Conservation (phyloP, 53 echinoderm and acorn worm species). For the Crossaster papposus region DNA sequence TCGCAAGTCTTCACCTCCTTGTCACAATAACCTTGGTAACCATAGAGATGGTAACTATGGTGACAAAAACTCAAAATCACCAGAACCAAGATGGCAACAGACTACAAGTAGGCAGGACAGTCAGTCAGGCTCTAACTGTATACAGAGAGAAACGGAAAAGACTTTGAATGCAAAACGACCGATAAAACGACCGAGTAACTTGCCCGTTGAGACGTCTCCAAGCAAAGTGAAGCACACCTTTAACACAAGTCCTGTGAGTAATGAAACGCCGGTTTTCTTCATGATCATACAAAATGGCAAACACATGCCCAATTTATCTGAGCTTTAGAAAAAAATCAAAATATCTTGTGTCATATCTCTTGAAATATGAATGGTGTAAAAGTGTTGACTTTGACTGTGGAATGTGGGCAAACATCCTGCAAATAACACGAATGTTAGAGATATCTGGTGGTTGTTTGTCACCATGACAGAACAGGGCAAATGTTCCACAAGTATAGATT, state of each 20-base stretch:
- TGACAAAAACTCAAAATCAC: not conserved
- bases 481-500: not conserved
- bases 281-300: not conserved
- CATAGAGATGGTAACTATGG: not conserved
- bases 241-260: conserved; percentile 19
- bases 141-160: not conserved
- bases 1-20: not conserved
- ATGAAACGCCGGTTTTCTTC: not conserved
- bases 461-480: too few species aligned
- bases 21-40: not conserved
- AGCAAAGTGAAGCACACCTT: not conserved
- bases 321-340: too few species aligned
- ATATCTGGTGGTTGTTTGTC: too few species aligned
- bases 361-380: too few species aligned
- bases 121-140: not conserved
- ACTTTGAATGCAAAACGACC: not conserved
- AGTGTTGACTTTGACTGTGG: too few species aligned
- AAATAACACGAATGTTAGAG: too few species aligned
- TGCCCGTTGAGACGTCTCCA: conserved; percentile 11
- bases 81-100: not conserved
- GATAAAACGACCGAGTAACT: conserved; percentile 29
- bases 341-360: too few species aligned
- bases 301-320: too few species aligned
- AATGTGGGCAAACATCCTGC: too few species aligned
- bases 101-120: not conserved